Percentiles rank a stretch among this genome's conserved stretches.
Evolutionary conservation across 2,113 vertebrate species (phyloP).

Genomic region (Rhombomys opimus): DNA sequence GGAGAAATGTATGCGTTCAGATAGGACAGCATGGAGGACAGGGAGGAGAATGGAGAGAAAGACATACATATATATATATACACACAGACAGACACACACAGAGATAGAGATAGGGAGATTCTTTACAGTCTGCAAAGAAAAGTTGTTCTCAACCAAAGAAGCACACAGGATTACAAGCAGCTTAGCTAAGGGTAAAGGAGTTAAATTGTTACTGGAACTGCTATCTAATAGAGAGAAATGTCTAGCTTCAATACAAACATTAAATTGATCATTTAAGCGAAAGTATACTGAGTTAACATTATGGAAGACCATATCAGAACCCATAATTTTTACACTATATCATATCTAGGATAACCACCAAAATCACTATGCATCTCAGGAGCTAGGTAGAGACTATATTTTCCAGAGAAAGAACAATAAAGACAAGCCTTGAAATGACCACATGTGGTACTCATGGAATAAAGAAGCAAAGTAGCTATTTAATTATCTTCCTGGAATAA

Average conservation of each 20-base stretch:
- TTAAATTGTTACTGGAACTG: slow-evolving; percentile 40
- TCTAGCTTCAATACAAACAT: slow-evolving; percentile 27
- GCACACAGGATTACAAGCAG: background rate
- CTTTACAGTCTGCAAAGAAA: slow-evolving; percentile 19
- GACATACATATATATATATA: background rate
- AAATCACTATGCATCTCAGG: slow-evolving; percentile 21
- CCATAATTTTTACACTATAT: slow-evolving; percentile 37
- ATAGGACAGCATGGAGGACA: background rate
- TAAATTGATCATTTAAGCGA: slow-evolving; percentile 62
- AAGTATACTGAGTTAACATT: slow-evolving; percentile 20
- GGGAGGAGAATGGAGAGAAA: no score
- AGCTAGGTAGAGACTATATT: slow-evolving; percentile 31
- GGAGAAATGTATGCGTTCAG: background rate
- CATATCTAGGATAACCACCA: background rate
- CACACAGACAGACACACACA: background rate
- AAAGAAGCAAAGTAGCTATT: slow-evolving; percentile 55
- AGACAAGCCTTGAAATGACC: slow-evolving; percentile 35
- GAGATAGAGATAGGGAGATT: background rate
- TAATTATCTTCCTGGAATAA: slow-evolving; percentile 7
- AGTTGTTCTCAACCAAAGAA: background rate
- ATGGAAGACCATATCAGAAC: slow-evolving; percentile 18
- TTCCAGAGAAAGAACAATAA: slow-evolving; percentile 37
- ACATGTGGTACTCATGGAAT: slow-evolving; percentile 41
- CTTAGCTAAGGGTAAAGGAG: slow-evolving; percentile 39
- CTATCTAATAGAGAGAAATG: slow-evolving; percentile 3